Base-by-base conservation (phyloP, 64 coral and sea anemone genomes). In the Dendrophyllia cribrosa region DNA sequence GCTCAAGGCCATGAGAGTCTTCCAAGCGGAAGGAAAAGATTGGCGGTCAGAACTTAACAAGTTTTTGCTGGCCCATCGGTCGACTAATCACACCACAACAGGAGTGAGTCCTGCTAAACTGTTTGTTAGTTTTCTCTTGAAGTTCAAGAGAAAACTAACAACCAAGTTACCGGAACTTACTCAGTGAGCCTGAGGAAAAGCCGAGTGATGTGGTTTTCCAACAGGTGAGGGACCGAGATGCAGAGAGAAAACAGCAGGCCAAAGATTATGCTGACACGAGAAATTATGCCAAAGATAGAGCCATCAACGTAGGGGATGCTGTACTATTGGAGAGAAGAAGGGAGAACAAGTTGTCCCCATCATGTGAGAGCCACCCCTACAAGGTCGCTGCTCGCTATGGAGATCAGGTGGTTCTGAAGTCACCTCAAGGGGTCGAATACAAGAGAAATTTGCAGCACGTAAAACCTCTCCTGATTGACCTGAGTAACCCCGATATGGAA, bases 311-410 rank as follows among this genome's bases (percentile, higher is more conserved):
- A 15, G 83, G 83, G 25, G 74, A 87, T 62, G 24, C 67, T 17
- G 74, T 88, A 20, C 21, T 93, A 11, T 44, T 93, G n/a, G 74
- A 87, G 59, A 87, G 67, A 71, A 87, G 26, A 52, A 93, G 75
- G 43, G 91, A 93, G 63, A 93, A 92, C 58, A 86, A 77, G 72
- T 66, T 86, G 24, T 86, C 71, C 66, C 59, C 81, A 49, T 34
- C 70, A 5, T 86, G 87, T 86, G 73, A 91, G 53, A 26, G 58
- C 4, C 14, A 82, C 24, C 68, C 66, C 59, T 83, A 63, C 53
- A 21, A 59, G 47, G n/a, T n/a, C n/a, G n/a, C n/a, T n/a, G n/a
- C n/a, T n/a, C n/a, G n/a, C n/a, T n/a, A n/a, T n/a, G n/a, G n/a
- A n/a, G n/a, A n/a, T n/a, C n/a, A n/a, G n/a, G n/a, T n/a, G n/a